Evolutionary conservation across 2,113 vertebrate species (phyloP).

Genomic region (Orcinus orca): DNA sequence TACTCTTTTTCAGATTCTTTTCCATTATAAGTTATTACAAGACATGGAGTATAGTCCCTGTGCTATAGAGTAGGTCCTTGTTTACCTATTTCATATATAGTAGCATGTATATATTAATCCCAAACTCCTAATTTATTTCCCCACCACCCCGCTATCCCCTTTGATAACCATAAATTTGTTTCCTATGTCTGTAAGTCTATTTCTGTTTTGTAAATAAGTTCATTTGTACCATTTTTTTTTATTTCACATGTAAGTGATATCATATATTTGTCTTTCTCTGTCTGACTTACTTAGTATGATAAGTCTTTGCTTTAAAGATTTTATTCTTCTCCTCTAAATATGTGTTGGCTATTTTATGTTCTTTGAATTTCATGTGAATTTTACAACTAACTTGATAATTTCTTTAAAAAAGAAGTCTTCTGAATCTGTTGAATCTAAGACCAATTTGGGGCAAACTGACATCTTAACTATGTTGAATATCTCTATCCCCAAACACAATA

Average conservation of each 20-base stretch:
- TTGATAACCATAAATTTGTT: background rate
- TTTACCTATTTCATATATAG: background rate
- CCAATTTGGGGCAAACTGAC: background rate
- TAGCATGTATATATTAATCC: background rate
- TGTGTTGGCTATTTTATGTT: background rate
- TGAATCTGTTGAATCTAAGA: background rate
- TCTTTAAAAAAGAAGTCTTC: background rate
- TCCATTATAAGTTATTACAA: background rate
- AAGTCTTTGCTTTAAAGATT: background rate
- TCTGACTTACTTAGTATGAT: background rate
- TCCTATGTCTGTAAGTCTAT: background rate
- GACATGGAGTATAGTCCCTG: background rate
- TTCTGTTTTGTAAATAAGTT: background rate
- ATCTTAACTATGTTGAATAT: background rate
- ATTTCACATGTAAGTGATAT: background rate
- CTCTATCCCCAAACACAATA: background rate
- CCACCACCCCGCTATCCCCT: too few relatives aligned
- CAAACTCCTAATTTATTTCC: background rate
- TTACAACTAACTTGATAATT: background rate
- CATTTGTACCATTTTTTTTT: background rate
- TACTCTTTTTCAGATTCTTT: background rate
- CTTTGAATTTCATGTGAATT: slow-evolving; percentile 17
- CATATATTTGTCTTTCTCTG: background rate
- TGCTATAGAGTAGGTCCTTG: background rate
- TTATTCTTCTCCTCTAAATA: background rate